A percentile compares a stretch with the other conserved stretches of the same genome.
Conservation (phyloP, 2,113 vertebrate genomes). For the Amia ocellicauda region DNA sequence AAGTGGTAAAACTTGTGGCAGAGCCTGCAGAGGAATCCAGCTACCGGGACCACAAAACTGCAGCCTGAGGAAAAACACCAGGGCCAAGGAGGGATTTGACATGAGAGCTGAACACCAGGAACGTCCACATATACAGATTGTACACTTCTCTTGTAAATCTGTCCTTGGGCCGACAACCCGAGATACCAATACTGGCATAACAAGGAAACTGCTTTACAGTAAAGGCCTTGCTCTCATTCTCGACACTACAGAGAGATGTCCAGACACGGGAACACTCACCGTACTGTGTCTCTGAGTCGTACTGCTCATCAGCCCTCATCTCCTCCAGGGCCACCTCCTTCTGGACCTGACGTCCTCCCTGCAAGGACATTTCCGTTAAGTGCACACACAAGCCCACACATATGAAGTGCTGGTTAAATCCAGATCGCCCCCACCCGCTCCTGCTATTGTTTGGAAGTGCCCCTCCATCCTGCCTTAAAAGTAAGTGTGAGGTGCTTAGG, state of each 20-base stretch:
- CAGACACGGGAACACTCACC: conserved; percentile 67
- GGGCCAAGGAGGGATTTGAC: not conserved
- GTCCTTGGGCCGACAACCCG: no score
- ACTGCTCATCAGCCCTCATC: conserved; percentile 53
- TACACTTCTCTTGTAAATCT: no score
- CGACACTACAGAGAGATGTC: no score
- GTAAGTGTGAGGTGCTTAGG: no score
- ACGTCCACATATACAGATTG: no score
- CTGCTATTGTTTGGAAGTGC: no score
- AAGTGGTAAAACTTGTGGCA: conserved; percentile 92
- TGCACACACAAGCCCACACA: not conserved
- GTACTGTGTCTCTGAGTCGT: conserved; percentile 72
- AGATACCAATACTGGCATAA: not conserved
- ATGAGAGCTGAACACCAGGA: no score
- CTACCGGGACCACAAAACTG: conserved; percentile 87
- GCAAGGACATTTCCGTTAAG: conserved; percentile 5
- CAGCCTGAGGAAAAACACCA: conserved; percentile 62
- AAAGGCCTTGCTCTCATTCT: not conserved
- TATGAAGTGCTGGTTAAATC: no score
- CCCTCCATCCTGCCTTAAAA: conserved; percentile 48
- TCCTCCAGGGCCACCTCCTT: conserved; percentile 58
- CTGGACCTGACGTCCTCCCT: conserved; percentile 47
- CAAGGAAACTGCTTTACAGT: not conserved
- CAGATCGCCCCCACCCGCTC: no score
- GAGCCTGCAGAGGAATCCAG: conserved; percentile 87